Conservation (phyloP, 2,888 invertebrate species). For the Lumbricus terrestris region DNA sequence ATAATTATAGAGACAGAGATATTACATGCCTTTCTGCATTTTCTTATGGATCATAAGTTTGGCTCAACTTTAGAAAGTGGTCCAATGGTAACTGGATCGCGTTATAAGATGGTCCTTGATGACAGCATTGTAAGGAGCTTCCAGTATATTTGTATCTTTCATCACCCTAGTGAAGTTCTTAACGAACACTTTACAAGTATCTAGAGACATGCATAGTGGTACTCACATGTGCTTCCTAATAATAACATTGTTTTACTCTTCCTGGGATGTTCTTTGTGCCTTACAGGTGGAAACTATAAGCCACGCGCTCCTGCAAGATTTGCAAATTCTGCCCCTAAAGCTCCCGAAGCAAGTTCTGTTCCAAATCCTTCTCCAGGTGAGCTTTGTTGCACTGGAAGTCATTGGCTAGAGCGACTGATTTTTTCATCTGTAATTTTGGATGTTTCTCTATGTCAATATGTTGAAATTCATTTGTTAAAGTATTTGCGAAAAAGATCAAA, state of each 20-base stretch:
- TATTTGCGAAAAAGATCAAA: neutral
- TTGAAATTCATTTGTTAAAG: neutral
- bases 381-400: neutral
- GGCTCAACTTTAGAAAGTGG: no score
- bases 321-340: neutral
- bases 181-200: no score
- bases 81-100: neutral
- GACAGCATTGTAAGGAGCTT: neutral
- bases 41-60: no score
- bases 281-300: neutral
- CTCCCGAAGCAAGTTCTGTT: neutral
- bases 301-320: neutral
- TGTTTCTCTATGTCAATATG: neutral
- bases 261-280: neutral
- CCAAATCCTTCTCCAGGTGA: neutral
- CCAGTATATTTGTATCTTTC: neutral
- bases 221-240: no score
- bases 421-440: neutral
- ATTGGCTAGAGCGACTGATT: neutral
- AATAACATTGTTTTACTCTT: neutral
- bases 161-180: neutral
- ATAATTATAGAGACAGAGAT: no score
- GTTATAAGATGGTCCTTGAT: neutral
- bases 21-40: no score
- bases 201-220: no score